Percentiles rank a stretch among this genome's conserved stretches.
Evolutionary conservation across 1,140 invertebrate species (phyloP).

Genomic region (Drosophila guanche): DNA sequence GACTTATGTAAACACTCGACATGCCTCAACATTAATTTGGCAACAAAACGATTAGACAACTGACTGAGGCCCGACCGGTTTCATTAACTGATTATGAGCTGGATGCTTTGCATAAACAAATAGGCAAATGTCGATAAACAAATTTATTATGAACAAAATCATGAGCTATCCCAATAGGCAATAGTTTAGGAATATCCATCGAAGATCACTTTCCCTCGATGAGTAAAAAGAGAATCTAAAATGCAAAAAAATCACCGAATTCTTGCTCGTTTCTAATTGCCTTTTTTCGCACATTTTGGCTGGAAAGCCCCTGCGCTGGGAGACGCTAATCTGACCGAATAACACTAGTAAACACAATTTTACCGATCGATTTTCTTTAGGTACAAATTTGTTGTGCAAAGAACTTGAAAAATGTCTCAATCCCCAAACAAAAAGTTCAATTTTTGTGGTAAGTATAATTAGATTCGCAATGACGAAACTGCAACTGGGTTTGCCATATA

Average conservation of each 20-base stretch:
- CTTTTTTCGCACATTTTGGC: slow-evolving; percentile 24
- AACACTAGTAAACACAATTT: no score
- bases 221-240: not conserved
- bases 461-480: slow-evolving; percentile 48
- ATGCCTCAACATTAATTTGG: slow-evolving; percentile 23
- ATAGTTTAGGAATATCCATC: no score
- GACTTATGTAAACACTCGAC: slow-evolving; percentile 28
- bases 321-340: slow-evolving; percentile 34
- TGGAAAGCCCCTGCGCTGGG: slow-evolving; percentile 37
- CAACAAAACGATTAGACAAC: slow-evolving; percentile 24
- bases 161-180: no score
- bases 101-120: slow-evolving; percentile 37
- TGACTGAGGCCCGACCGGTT: slow-evolving; percentile 27
- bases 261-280: slow-evolving; percentile 39
- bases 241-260: slow-evolving; percentile 35
- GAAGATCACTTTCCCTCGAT: not conserved
- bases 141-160: no score
- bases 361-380: no score
- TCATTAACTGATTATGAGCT: slow-evolving; percentile 36
- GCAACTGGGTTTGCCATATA: slow-evolving; percentile 41
- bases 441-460: no score
- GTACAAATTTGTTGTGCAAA: no score
- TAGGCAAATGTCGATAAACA: no score
- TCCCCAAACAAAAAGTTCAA: no score
- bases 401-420: no score